A percentile compares a stretch with the other conserved stretches of the same genome.
phyloP scores from a whole-genome alignment of 2,797 vertebrate species.

The Tangara arthus region DNA sequence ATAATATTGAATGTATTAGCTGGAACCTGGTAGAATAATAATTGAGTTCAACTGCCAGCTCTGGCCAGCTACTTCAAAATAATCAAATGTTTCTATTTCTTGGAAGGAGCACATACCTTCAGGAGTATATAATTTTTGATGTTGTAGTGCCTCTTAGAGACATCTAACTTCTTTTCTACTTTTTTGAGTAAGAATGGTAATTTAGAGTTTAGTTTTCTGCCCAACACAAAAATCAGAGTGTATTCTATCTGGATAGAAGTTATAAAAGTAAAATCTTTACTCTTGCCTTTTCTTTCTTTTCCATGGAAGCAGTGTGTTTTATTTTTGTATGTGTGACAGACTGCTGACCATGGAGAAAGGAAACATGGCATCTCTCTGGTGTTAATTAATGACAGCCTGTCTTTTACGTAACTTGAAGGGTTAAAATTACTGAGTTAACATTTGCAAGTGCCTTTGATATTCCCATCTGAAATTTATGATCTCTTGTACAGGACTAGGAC shows the following conservation, averaged over 20 bases:
- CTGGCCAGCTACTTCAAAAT: not conserved
- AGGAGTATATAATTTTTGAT: not conserved
- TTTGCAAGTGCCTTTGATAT: not conserved
- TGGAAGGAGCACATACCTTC: not conserved
- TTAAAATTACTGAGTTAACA: not conserved
- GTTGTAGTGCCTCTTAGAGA: not conserved
- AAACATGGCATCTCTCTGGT: not conserved
- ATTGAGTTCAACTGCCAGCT: slow-evolving; percentile 28
- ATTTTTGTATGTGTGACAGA: not conserved
- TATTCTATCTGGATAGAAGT: not conserved
- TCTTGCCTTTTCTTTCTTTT: not conserved
- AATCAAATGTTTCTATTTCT: slow-evolving; percentile 2
- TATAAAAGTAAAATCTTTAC: not conserved
- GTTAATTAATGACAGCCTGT: not conserved
- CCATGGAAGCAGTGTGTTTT: not conserved
- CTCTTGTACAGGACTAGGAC: not conserved
- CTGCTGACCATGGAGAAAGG: not conserved
- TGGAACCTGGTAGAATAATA: not conserved
- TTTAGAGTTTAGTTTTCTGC: not conserved
- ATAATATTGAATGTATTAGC: not conserved
- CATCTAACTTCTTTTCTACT: not conserved
- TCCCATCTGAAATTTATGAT: not conserved
- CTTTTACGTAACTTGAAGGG: not conserved
- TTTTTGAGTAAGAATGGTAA: not conserved
- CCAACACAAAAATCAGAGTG: not conserved